These are phyloP conservation scores for Gila orcuttii DNA, from an alignment of 2,113 vertebrate species.

Conservation along the genomic window DNA sequence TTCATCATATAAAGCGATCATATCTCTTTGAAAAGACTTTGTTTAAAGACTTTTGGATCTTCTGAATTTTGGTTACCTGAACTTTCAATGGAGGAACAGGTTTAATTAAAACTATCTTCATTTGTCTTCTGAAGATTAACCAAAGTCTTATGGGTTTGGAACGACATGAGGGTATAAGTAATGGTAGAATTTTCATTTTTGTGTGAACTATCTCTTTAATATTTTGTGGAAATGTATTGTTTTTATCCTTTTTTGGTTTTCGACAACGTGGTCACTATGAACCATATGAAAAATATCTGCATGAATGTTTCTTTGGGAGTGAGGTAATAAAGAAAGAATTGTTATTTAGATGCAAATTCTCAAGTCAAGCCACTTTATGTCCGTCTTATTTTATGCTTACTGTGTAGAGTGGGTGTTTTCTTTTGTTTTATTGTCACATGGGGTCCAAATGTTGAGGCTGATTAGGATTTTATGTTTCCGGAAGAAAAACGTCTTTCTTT, in stretches of 20 bases:
- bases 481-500: conserved; percentile 30
- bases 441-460: neutral
- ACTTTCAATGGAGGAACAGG: no score
- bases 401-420: neutral
- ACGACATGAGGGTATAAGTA: neutral
- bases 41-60: no score
- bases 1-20: neutral
- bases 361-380: neutral
- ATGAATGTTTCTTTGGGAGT: neutral
- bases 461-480: conserved; percentile 20
- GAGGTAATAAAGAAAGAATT: no score
- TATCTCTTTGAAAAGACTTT: no score
- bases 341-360: conserved; percentile 6
- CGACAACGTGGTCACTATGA: neutral
- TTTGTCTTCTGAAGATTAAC: no score
- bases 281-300: neutral
- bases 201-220: neutral
- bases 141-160: no score
- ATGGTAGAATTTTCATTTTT: neutral
- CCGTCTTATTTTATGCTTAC: neutral
- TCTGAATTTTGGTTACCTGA: no score
- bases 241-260: neutral
- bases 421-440: neutral
- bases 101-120: no score
- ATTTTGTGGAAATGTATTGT: neutral